phyloP scores from a whole-genome alignment of 2,113 vertebrate species.

The Arvicanthis niloticus region DNA sequence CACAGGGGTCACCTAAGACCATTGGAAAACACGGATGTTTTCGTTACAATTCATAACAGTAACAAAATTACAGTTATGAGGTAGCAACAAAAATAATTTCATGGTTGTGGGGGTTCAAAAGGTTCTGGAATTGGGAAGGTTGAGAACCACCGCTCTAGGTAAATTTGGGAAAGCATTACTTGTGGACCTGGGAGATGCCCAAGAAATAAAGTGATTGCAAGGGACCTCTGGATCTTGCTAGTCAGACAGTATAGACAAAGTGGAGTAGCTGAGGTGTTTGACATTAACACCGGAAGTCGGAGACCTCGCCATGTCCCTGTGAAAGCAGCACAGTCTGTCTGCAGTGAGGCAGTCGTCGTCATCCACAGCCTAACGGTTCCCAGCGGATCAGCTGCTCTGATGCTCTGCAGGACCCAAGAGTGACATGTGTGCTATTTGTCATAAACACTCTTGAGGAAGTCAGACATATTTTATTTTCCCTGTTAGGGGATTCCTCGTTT shows the following conservation, averaged over 20 bases:
- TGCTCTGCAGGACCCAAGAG: neutral
- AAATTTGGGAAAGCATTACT: neutral
- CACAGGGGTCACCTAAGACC: neutral
- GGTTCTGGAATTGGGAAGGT: neutral
- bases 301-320: neutral
- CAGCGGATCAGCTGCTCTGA: neutral
- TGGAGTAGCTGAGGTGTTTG: neutral
- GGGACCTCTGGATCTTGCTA: neutral
- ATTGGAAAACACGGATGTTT: neutral
- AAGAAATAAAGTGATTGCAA: neutral
- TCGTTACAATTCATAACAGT: neutral
- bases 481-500: neutral
- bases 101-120: neutral
- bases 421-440: neutral
- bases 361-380: neutral
- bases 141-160: neutral
- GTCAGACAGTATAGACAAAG: neutral
- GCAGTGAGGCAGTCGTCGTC: neutral
- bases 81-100: neutral
- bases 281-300: constrained; percentile 39
- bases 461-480: neutral
- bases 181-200: neutral
- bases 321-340: neutral
- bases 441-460: neutral
- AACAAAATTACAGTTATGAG: neutral